Conservation (phyloP, 2,888 invertebrate genomes). For the Drosophila macrospina region DNA sequence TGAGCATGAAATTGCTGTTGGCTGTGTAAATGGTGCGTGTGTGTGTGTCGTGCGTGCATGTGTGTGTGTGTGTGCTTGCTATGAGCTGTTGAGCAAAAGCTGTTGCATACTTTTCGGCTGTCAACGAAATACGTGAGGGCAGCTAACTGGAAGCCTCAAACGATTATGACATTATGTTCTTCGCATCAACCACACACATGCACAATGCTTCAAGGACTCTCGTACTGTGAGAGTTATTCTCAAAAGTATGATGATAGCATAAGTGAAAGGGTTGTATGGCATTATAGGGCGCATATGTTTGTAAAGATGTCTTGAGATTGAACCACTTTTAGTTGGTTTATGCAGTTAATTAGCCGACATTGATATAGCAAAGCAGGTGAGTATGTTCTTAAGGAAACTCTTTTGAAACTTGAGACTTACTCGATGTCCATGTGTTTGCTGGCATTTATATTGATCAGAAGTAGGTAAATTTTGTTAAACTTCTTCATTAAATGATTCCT, state of each 20-base stretch:
- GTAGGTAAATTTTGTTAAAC: too few relatives aligned
- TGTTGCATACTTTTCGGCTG: conserved; percentile 64
- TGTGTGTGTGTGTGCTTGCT: conserved; percentile 10
- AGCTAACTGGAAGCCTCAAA: conserved; percentile 58
- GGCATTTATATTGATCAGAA: too few relatives aligned
- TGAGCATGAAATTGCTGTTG: conserved; percentile 77
- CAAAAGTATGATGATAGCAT: not conserved
- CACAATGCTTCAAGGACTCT: conserved; percentile 6
- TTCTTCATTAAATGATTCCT: too few relatives aligned
- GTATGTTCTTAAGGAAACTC: too few relatives aligned
- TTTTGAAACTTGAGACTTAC: too few relatives aligned
- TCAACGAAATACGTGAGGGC: conserved; percentile 44
- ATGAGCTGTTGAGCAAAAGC: conserved; percentile 34
- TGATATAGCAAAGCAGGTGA: too few relatives aligned
- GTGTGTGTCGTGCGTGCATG: conserved; percentile 18
- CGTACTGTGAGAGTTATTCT: not conserved
- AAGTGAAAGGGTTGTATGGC: too few relatives aligned
- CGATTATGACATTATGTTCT: conserved; percentile 49
- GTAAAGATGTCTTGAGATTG: too few relatives aligned
- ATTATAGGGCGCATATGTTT: too few relatives aligned
- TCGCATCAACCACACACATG: conserved; percentile 12
- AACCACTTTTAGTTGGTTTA: too few relatives aligned
- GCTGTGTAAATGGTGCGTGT: conserved; percentile 38
- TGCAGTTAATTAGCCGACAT: too few relatives aligned
- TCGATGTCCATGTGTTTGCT: too few relatives aligned